phyloP scores from a whole-genome alignment of 2,888 invertebrate species.

The Scaptomyza reducta region DNA sequence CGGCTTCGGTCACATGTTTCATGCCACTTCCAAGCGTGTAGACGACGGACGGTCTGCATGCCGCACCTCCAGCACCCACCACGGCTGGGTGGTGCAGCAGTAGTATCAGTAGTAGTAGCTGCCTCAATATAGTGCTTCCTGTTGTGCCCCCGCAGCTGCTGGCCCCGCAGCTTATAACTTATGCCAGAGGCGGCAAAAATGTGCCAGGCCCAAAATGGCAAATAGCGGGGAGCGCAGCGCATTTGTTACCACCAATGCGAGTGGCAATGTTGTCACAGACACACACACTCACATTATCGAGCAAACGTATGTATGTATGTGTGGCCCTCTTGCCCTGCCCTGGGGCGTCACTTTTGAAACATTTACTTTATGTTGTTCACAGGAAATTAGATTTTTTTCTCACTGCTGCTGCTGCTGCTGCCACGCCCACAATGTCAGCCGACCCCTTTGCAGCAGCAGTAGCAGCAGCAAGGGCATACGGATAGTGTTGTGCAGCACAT shows the following conservation, averaged over 20 bases:
- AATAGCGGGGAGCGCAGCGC: constrained; percentile 68
- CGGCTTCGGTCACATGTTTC: constrained; percentile 71
- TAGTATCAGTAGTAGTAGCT: not conserved
- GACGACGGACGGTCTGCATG: constrained; percentile 19
- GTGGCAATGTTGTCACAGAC: constrained; percentile 66
- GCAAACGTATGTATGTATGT: not conserved
- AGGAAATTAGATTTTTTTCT: constrained; percentile 79
- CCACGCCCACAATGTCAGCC: constrained; percentile 45
- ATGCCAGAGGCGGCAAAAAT: constrained; percentile 64
- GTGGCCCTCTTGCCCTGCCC: constrained; percentile 24
- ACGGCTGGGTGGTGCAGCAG: not conserved
- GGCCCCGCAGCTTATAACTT: constrained; percentile 66
- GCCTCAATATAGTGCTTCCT: constrained; percentile 15
- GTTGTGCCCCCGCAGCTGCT: not conserved
- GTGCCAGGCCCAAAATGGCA: constrained; percentile 69
- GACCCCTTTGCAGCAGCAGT: constrained; percentile 18
- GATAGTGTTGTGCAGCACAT: constrained; percentile 61
- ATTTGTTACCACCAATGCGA: constrained; percentile 68
- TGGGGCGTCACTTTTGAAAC: constrained; percentile 76
- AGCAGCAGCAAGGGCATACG: constrained; percentile 11
- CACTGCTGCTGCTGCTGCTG: constrained; percentile 17
- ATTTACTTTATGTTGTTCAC: constrained; percentile 79
- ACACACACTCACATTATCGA: constrained; percentile 31
- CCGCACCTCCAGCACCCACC: not conserved
- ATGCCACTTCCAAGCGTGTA: constrained; percentile 65